Conservation (phyloP, 2,888 invertebrate species). For the Candidula unifasciata region DNA sequence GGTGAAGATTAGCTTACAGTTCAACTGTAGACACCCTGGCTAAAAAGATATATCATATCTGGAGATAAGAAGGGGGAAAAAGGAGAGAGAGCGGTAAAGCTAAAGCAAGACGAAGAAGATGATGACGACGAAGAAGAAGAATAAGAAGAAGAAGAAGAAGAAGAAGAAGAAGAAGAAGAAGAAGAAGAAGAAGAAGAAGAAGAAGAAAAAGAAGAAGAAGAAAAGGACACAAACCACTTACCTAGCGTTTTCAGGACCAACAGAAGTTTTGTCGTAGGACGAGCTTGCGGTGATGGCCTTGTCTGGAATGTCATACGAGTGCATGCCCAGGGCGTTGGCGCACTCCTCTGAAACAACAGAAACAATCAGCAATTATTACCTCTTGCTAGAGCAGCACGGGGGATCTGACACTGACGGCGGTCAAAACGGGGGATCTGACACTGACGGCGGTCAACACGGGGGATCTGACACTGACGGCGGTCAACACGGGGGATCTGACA, state of each 20-base stretch:
- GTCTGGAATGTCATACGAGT: slow-evolving; percentile 88
- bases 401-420: too few species aligned
- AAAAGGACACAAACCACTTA: slow-evolving; percentile 76
- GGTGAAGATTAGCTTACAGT: too few species aligned
- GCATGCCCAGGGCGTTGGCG: slow-evolving; percentile 90
- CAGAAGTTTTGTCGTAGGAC: slow-evolving; percentile 89
- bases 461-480: too few species aligned
- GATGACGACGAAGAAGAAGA: neutral
- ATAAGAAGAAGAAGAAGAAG: neutral
- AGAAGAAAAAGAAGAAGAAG: neutral
- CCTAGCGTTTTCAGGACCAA: slow-evolving; percentile 92
- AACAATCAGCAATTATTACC: neutral
- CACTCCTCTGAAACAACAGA: slow-evolving; percentile 84
- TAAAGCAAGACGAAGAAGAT: neutral
- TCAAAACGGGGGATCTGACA: too few species aligned
- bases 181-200: neutral
- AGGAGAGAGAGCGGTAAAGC: neutral
- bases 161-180: neutral
- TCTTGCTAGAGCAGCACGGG: too few species aligned
- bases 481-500: too few species aligned
- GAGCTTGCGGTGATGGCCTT: slow-evolving; percentile 90
- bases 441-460: too few species aligned
- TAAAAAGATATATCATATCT: too few species aligned
- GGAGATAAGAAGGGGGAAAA: neutral
- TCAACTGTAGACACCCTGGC: too few species aligned